These are phyloP conservation scores for Drosophila mulleri DNA, from an alignment of 2,888 invertebrate species.

Conservation along the genomic window DNA sequence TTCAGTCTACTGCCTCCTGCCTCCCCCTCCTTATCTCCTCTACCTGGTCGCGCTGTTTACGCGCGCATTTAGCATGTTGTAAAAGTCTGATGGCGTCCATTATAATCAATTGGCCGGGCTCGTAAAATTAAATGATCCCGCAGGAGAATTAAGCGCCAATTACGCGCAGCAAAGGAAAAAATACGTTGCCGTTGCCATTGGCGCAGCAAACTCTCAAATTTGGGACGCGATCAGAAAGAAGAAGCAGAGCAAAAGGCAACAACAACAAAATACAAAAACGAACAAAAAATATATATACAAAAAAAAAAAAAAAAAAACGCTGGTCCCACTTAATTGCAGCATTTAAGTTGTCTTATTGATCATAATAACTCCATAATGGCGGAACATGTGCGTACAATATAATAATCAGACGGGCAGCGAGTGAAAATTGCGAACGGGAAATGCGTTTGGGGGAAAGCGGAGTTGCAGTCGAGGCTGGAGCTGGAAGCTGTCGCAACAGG, in stretches of 20 bases:
- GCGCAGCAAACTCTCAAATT: slow-evolving; percentile 72
- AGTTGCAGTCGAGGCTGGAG: slow-evolving; percentile 1
- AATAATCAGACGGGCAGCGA: slow-evolving; percentile 73
- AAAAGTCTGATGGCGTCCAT: slow-evolving; percentile 84
- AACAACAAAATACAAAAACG: background rate
- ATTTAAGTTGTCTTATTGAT: slow-evolving; percentile 85
- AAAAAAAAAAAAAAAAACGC: no score
- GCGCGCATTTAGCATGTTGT: slow-evolving; percentile 84
- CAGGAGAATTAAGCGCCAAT: slow-evolving; percentile 85
- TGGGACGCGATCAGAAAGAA: slow-evolving; percentile 63
- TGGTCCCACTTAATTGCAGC: slow-evolving; percentile 84
- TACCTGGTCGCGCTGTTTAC: slow-evolving; percentile 65
- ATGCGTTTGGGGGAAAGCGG: slow-evolving; percentile 35
- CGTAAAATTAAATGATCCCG: slow-evolving; percentile 85
- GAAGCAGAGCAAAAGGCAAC: slow-evolving; percentile 29
- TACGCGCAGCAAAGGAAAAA: slow-evolving; percentile 73
- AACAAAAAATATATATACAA: slow-evolving; percentile 18
- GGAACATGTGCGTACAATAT: slow-evolving; percentile 84
- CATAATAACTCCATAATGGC: slow-evolving; percentile 85
- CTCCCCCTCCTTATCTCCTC: slow-evolving; percentile 1
- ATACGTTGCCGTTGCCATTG: slow-evolving; percentile 60
- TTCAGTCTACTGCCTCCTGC: background rate
- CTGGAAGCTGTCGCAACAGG: slow-evolving; percentile 19
- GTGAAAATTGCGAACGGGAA: slow-evolving; percentile 79
- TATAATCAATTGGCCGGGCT: slow-evolving; percentile 85